Conservation (phyloP, 1,140 invertebrate species). For the Drosophila parvula region DNA sequence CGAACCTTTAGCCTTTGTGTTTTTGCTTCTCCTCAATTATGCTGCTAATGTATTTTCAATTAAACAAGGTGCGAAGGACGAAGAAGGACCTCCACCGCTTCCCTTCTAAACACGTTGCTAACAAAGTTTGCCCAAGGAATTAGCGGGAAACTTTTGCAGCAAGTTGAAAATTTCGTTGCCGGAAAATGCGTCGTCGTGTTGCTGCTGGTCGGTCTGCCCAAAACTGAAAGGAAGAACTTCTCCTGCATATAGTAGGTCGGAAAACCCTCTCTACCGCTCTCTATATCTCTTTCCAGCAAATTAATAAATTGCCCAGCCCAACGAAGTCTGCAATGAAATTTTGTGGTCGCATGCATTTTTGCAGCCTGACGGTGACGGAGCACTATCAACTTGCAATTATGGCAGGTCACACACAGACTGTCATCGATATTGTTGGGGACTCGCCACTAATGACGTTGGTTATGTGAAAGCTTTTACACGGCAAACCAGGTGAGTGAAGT, state of each 20-base stretch:
- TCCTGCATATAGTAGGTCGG: not conserved
- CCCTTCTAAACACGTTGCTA: constrained; percentile 47
- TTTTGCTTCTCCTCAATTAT: constrained; percentile 33
- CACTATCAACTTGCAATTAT: constrained; percentile 48
- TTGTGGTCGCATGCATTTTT: constrained; percentile 53
- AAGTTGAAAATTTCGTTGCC: constrained; percentile 41
- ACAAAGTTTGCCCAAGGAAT: constrained; percentile 67
- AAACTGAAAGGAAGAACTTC: constrained; percentile 21
- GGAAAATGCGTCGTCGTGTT: constrained; percentile 24
- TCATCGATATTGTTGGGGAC: constrained; percentile 25
- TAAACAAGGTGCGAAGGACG: constrained; percentile 30
- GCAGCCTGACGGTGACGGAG: constrained; percentile 16
- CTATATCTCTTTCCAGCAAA: constrained; percentile 39
- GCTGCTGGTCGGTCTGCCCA: constrained; percentile 33
- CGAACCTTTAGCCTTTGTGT: constrained; percentile 16
- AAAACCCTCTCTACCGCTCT: constrained; percentile 9
- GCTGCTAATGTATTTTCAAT: constrained; percentile 69
- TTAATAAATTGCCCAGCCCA: constrained; percentile 65
- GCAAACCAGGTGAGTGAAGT: constrained; percentile 6
- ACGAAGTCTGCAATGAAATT: constrained; percentile 63
- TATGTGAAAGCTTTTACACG: constrained; percentile 24
- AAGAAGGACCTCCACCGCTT: not conserved
- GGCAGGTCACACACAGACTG: constrained; percentile 6
- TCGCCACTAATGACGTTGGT: constrained; percentile 32
- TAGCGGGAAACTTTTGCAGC: constrained; percentile 67